A percentile compares a stretch with the other conserved stretches of the same genome.
These are phyloP conservation scores for Oriolus oriolus DNA, from an alignment of 2,113 vertebrate genomes.

Conservation along the genomic window DNA sequence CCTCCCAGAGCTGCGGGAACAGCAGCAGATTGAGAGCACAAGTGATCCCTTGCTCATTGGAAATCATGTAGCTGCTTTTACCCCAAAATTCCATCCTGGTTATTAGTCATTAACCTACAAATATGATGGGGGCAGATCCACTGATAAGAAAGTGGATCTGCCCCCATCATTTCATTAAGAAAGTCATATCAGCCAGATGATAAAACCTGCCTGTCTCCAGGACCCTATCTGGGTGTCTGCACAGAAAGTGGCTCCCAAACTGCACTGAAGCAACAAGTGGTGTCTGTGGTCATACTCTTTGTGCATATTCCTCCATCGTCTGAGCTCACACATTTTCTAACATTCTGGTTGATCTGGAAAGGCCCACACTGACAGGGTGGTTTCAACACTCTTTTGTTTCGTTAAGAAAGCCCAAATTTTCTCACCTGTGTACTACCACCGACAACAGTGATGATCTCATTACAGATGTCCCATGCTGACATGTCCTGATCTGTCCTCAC, in stretches of 20 bases:
- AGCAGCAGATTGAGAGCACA: neutral
- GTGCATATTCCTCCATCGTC: neutral
- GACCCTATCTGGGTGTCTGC: neutral
- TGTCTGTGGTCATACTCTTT: neutral
- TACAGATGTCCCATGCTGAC: neutral
- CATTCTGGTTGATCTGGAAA: neutral
- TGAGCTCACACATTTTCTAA: neutral
- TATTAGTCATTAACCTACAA: neutral
- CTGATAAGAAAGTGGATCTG: too few species aligned
- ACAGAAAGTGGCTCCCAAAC: neutral
- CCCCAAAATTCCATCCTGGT: neutral
- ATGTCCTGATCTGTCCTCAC: neutral
- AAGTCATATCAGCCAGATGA: neutral
- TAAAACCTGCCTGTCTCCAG: neutral
- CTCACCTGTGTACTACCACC: neutral
- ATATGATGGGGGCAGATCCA: neutral
- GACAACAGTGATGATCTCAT: neutral
- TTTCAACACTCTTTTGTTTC: neutral
- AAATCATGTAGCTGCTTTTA: neutral
- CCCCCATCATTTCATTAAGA: neutral
- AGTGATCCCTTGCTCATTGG: neutral
- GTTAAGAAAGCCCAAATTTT: neutral
- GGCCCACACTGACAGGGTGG: neutral
- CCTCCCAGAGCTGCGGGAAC: neutral
- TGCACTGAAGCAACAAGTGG: neutral